Evolutionary conservation across 2,797 vertebrate genomes (phyloP).

Genomic region (Dicrostonyx torquatus): DNA sequence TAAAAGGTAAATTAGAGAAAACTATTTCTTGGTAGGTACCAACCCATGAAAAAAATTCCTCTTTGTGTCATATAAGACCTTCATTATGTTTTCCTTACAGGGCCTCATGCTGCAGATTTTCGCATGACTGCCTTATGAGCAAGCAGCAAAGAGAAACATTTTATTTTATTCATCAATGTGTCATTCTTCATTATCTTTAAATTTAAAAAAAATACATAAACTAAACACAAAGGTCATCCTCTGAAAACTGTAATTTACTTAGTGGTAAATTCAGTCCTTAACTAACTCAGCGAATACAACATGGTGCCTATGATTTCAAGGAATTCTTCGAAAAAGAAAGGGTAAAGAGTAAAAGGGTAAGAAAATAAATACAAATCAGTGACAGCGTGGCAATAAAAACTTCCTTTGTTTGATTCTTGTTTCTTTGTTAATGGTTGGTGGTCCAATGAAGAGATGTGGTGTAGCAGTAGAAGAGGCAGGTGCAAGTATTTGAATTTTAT

Average conservation of each 20-base stretch:
- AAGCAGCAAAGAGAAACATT: not conserved
- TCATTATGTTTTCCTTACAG: not conserved
- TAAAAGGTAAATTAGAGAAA: not conserved
- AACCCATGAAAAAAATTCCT: not conserved
- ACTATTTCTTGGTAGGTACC: not conserved
- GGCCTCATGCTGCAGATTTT: not conserved
- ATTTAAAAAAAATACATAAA: not conserved
- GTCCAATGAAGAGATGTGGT: not conserved
- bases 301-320: not conserved
- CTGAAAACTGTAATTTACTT: not conserved
- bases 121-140: not conserved
- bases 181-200: not conserved
- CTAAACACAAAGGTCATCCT: not conserved
- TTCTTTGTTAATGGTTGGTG: not conserved
- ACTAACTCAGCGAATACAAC: not conserved
- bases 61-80: not conserved
- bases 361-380: not conserved
- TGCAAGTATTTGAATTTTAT: not conserved
- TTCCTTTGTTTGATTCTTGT: not conserved
- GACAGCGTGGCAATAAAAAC: not conserved
- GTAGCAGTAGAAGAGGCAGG: fast-evolving
- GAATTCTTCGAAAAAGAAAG: not conserved
- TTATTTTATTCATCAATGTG: not conserved
- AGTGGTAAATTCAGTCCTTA: not conserved
- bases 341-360: not conserved